Evolutionary conservation across 2,888 invertebrate species (phyloP).

Genomic region (Aspidapion aeneum): DNA sequence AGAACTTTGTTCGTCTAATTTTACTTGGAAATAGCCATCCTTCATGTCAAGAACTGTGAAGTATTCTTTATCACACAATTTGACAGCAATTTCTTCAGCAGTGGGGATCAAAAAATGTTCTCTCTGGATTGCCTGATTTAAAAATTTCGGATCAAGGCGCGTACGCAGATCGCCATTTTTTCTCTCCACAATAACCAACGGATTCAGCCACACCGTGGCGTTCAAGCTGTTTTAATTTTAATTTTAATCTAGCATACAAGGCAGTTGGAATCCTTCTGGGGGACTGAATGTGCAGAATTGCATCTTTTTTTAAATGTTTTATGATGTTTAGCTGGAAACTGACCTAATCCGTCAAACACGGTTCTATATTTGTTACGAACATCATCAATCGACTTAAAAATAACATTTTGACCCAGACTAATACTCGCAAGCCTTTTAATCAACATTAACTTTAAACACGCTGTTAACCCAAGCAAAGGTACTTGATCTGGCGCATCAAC

Average conservation of each 20-base stretch:
- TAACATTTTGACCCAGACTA: not conserved
- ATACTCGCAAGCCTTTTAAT: constrained; percentile 9
- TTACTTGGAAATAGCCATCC: constrained; percentile 20
- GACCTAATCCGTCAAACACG: constrained; percentile 20
- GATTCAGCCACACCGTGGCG: constrained; percentile 23
- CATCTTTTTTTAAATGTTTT: constrained; percentile 21
- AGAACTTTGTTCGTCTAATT: constrained; percentile 2
- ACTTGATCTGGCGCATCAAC: constrained; percentile 9
- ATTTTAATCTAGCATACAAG: constrained; percentile 11
- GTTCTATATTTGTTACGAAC: constrained; percentile 3
- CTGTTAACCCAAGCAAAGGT: constrained; percentile 12
- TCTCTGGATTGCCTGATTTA: constrained; percentile 18
- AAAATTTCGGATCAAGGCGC: constrained; percentile 18
- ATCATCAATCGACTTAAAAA: constrained; percentile 10
- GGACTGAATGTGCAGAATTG: constrained; percentile 14
- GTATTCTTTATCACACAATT: constrained; percentile 21
- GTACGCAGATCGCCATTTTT: constrained; percentile 9
- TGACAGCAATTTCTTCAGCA: constrained; percentile 22
- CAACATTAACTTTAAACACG: constrained; percentile 12
- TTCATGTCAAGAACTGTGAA: constrained; percentile 27
- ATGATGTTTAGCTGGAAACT: constrained; percentile 23
- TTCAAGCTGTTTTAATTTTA: constrained; percentile 13
- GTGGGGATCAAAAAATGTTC: constrained; percentile 24
- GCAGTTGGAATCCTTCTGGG: constrained; percentile 8
- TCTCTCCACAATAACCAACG: constrained; percentile 25